Conservation (phyloP, 2,888 invertebrate species). For the Polyploca ridens region DNA sequence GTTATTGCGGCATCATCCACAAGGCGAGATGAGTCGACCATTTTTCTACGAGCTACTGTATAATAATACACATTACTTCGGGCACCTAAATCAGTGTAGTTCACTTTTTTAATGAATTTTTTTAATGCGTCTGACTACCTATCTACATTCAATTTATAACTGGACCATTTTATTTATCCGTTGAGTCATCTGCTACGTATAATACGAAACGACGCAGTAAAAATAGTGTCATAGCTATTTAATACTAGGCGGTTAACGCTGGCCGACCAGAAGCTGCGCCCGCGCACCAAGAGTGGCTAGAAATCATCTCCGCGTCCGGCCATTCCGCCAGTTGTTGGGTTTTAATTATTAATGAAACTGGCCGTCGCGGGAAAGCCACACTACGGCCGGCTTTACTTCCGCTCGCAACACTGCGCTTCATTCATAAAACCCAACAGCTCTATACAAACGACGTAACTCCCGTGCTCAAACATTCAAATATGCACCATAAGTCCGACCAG, state of each 20-base stretch:
- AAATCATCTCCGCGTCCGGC: slow-evolving; percentile 82
- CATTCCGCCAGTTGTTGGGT: slow-evolving; percentile 78
- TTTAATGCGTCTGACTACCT: slow-evolving; percentile 7
- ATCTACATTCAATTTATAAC: slow-evolving; percentile 6
- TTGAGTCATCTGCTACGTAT: slow-evolving; percentile 7
- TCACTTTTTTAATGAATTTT: slow-evolving; percentile 11
- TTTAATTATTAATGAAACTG: slow-evolving; percentile 85
- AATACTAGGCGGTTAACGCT: slow-evolving; percentile 31
- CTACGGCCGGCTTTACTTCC: slow-evolving; percentile 80
- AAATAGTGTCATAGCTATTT: slow-evolving; percentile 20
- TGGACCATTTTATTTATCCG: slow-evolving; percentile 10
- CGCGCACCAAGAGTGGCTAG: slow-evolving; percentile 67
- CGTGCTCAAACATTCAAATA: slow-evolving; percentile 39
- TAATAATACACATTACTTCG: slow-evolving; percentile 52
- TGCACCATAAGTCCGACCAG: slow-evolving; percentile 46
- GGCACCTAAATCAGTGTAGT: slow-evolving; percentile 34
- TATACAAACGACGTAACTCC: slow-evolving; percentile 47
- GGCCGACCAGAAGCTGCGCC: slow-evolving; percentile 56
- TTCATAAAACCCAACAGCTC: slow-evolving; percentile 73
- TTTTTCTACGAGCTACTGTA: slow-evolving; percentile 64
- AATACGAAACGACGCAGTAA: slow-evolving; percentile 4
- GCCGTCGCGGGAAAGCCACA: slow-evolving; percentile 81
- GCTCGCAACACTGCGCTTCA: slow-evolving; percentile 82
- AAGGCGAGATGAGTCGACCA: slow-evolving; percentile 47
- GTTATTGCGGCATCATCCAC: slow-evolving; percentile 68